These are phyloP conservation scores for Exephanes ischioxanthus DNA, from an alignment of 2,888 invertebrate species.

Conservation along the genomic window DNA sequence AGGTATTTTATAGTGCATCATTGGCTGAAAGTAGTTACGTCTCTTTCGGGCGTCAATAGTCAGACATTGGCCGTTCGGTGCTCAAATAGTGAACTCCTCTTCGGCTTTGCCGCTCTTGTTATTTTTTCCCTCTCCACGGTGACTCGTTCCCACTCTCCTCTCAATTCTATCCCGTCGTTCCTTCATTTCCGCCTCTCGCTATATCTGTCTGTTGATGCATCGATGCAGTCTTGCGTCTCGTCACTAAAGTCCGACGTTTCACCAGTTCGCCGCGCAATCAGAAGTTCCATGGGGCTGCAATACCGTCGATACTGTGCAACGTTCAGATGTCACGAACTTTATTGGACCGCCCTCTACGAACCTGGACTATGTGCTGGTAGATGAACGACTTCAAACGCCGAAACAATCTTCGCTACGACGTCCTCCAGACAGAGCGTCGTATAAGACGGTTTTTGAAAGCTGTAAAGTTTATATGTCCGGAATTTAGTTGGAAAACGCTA, in stretches of 20 bases:
- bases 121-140: not conserved
- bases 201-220: not conserved
- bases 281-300: not conserved
- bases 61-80: constrained; percentile 22
- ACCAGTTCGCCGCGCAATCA: constrained; percentile 16
- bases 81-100: constrained; percentile 2
- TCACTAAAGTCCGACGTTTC: not conserved
- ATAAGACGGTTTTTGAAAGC: not conserved
- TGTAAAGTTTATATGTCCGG: not conserved
- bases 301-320: not conserved
- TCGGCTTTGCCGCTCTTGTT: constrained; percentile 16
- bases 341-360: not conserved
- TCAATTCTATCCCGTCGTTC: constrained; percentile 4
- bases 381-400: not conserved
- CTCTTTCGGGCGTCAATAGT: constrained; percentile 30
- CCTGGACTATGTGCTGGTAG: not conserved
- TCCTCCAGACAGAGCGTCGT: not conserved
- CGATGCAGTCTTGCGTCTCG: constrained; percentile 5
- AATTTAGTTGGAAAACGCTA: not conserved
- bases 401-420: not conserved
- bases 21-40: constrained; percentile 45
- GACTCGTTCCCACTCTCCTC: constrained; percentile 10
- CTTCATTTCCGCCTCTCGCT: constrained; percentile 4
- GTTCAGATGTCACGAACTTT: not conserved
- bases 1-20: constrained; percentile 27